Evolutionary conservation across 1,140 invertebrate genomes (phyloP).

Genomic region (Aphis gossypii): DNA sequence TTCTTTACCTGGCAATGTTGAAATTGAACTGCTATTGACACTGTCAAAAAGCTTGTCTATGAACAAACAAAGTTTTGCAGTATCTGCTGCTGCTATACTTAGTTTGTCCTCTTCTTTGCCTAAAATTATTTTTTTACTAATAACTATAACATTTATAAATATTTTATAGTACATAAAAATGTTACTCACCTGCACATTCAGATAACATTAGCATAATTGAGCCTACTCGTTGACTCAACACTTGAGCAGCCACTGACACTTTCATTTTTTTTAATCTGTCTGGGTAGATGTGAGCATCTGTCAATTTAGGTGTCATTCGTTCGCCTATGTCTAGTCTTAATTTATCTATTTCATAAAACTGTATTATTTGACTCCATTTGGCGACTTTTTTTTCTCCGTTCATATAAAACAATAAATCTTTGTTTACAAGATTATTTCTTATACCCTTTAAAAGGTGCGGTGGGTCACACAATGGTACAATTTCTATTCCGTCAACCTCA

Average conservation of each 20-base stretch:
- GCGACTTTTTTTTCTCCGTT: not conserved
- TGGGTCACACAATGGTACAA: not conserved
- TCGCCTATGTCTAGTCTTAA: not conserved
- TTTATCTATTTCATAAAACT: not conserved
- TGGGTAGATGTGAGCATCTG: not conserved
- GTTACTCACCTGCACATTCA: not conserved
- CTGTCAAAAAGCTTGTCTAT: too few species aligned
- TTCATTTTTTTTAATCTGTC: not conserved
- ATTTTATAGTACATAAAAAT: too few species aligned
- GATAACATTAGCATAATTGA: not conserved
- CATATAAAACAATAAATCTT: not conserved
- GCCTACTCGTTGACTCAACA: not conserved
- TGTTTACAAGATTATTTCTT: not conserved
- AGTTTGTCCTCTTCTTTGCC: not conserved
- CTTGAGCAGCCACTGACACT: not conserved
- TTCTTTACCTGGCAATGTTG: not conserved
- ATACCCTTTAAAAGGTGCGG: not conserved
- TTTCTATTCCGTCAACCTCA: not conserved
- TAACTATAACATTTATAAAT: too few species aligned
- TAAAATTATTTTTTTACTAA: not conserved
- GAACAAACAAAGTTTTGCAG: not conserved
- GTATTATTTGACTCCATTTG: not conserved
- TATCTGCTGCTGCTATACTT: not conserved
- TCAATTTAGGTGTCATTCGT: not conserved
- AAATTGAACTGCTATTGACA: not conserved